phyloP scores from a whole-genome alignment of 1,140 invertebrate genomes.

The Formica exsecta region DNA sequence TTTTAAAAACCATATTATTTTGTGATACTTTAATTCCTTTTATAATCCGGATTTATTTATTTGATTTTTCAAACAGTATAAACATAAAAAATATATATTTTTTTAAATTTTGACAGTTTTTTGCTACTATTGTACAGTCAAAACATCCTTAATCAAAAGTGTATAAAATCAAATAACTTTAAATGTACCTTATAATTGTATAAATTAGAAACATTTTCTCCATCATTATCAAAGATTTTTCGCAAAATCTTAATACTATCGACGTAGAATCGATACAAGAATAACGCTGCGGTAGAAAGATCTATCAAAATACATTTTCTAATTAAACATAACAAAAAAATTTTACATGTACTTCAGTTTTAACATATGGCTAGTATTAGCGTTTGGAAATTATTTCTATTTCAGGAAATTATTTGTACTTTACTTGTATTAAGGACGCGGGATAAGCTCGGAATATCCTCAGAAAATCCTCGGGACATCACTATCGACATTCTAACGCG shows the following conservation, averaged over 20 bases:
- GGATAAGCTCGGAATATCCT: not conserved
- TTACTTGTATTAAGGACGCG: not conserved
- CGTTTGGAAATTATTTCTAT: not conserved
- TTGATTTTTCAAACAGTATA: no score
- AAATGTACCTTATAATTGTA: not conserved
- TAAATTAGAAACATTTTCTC: not conserved
- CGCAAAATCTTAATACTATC: not conserved
- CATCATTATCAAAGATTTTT: not conserved
- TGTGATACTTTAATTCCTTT: no score
- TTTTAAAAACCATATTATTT: no score
- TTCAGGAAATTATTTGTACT: not conserved
- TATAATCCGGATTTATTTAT: no score
- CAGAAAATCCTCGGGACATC: not conserved
- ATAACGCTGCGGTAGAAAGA: not conserved
- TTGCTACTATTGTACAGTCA: no score
- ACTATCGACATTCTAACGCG: slow-evolving; percentile 12
- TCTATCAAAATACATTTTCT: not conserved
- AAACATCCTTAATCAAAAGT: not conserved
- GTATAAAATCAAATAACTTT: not conserved
- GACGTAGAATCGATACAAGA: not conserved
- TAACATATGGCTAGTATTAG: not conserved
- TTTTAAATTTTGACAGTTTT: no score
- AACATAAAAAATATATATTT: no score
- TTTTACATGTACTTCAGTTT: not conserved
- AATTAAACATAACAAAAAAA: not conserved